Evolutionary conservation across 2,797 vertebrate species (phyloP), one percentile per base, ranked within the genome.

Genomic region (Champsocephalus esox): DNA sequence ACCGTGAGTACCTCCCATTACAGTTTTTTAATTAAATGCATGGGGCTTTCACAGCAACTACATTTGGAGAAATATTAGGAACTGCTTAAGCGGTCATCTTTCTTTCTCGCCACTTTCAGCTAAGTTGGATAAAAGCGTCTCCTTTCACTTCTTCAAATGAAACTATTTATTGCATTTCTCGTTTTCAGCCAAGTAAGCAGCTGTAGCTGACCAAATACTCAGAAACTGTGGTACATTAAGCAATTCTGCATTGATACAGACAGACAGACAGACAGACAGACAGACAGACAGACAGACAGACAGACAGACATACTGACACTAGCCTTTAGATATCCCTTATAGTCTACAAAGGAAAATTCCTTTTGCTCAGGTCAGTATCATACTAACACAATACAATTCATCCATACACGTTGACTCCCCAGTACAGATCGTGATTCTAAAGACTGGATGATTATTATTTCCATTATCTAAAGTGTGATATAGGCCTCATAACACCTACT

Each of bases 121-220:
- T 52, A 32, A 77, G 70, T 6, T 54, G 17, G 19, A 9, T 44
- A 1, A 67, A 69, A 60, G 13, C 0, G 48, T 73, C 60, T 59
- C 16, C 41, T 91, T 81, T 88, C 89, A 85, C 88, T 92, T 92
- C 89, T 88, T 83, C 41, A 88, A 81, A 65, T 75, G 0, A 5
- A 82, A 70, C 55, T 85, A 84, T 87, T 83, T 84, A 70, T 79
- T 77, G 48, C 58, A 5, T 61, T 73, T 56, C 17, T 24, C 28
- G 46, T 49, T 78, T 76, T 34, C 52, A 64, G 48, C n/a, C 3
- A 44, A 60, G 21, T 12, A 21, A 14, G n/a, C 82, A 79, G 80
- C 61, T 80, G 79, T 1, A 11, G 13, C 21, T 52, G 19, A 68
- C 55, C 24, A 57, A 5, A 10, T 2, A 2, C 5, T 7, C 12